These are phyloP conservation scores for Enteromius trimaculatus DNA, from an alignment of 2,797 vertebrate species.

Conservation along the genomic window DNA sequence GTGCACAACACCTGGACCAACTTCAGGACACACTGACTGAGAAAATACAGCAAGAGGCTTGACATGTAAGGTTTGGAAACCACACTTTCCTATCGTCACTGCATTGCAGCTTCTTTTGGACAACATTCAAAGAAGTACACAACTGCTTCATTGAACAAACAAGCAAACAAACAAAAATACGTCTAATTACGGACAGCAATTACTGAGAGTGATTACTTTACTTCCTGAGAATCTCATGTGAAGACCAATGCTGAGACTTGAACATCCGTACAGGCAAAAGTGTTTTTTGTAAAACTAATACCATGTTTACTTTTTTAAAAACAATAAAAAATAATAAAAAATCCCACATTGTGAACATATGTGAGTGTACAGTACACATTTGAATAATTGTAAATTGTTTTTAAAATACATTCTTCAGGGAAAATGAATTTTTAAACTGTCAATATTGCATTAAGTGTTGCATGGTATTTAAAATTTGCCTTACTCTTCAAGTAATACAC, in stretches of 20 bases:
- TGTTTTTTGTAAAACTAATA: background rate
- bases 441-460: background rate
- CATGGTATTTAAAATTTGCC: background rate
- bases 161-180: constrained; percentile 11
- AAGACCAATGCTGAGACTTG: background rate
- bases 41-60: background rate
- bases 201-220: constrained; percentile 7
- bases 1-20: constrained; percentile 5
- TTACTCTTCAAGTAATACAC: background rate
- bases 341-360: background rate
- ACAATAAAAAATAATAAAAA: background rate
- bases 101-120: background rate
- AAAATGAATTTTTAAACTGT: background rate
- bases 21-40: background rate
- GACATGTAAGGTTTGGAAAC: background rate
- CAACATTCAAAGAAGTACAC: constrained; percentile 19
- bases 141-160: background rate
- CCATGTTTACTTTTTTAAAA: too few relatives aligned
- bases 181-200: constrained; percentile 32
- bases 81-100: background rate
- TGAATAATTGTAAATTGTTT: background rate
- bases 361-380: background rate
- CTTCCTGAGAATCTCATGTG: background rate
- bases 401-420: background rate
- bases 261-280: background rate